Evolutionary conservation across 1,140 invertebrate genomes (phyloP).

Genomic region (Brachystomella parvula): DNA sequence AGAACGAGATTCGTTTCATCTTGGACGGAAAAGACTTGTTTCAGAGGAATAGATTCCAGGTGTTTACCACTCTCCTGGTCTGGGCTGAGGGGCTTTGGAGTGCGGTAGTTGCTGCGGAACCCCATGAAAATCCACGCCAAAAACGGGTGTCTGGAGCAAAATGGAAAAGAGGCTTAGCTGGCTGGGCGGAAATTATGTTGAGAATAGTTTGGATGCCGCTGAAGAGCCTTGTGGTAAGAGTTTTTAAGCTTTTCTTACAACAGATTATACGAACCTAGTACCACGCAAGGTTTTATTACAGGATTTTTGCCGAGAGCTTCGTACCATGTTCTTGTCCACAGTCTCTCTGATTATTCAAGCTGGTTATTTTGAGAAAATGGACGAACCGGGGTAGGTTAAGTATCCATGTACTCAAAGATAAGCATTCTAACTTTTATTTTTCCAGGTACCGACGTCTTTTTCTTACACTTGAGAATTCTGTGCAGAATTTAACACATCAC

Average conservation of each 20-base stretch:
- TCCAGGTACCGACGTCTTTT: not conserved
- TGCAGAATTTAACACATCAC: not conserved
- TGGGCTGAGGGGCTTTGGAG: not conserved
- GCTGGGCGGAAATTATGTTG: not conserved
- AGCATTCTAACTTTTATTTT: not conserved
- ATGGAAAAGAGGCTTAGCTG: not conserved
- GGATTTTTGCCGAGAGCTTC: not conserved
- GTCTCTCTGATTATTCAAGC: not conserved
- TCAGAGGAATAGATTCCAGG: not conserved
- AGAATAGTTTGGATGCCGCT: not conserved
- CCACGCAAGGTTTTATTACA: too few relatives aligned
- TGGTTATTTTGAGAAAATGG: not conserved
- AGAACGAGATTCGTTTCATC: not conserved
- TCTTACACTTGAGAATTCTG: not conserved
- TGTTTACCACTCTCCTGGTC: not conserved
- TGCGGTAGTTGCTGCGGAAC: not conserved
- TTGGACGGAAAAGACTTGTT: not conserved
- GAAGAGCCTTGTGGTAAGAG: not conserved
- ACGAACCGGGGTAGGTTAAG: too few relatives aligned
- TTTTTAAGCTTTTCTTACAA: too few relatives aligned
- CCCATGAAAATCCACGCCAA: not conserved
- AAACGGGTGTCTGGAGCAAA: too few relatives aligned
- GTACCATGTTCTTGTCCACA: not conserved
- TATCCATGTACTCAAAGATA: not conserved
- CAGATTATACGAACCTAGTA: too few relatives aligned